These are phyloP conservation scores for Parelbella ahira DNA, from an alignment of 2,888 invertebrate genomes.

Conservation along the genomic window DNA sequence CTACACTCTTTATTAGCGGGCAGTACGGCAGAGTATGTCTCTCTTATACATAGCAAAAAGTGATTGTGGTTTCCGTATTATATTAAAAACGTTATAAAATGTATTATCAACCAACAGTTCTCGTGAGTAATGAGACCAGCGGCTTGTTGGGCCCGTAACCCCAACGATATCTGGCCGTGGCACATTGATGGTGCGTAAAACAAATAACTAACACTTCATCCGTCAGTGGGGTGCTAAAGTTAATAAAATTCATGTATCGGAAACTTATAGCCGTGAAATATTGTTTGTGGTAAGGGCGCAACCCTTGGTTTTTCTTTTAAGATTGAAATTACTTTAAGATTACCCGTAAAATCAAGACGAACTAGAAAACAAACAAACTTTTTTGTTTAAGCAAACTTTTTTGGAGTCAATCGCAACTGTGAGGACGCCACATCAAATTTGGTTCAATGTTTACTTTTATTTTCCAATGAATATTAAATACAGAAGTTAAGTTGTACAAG, in stretches of 20 bases:
- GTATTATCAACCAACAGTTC: not conserved
- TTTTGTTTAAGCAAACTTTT: not conserved
- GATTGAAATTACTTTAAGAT: slow-evolving; percentile 38
- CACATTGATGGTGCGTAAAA: slow-evolving; percentile 75
- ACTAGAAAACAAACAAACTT: not conserved
- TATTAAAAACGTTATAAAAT: not conserved
- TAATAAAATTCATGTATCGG: slow-evolving; percentile 81
- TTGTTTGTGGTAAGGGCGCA: slow-evolving; percentile 63
- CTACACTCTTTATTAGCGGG: too few species aligned
- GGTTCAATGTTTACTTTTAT: too few species aligned
- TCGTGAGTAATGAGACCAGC: not conserved
- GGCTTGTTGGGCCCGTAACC: slow-evolving; percentile 41
- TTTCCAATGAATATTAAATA: too few species aligned
- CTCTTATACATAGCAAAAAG: too few species aligned
- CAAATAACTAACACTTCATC: slow-evolving; percentile 70
- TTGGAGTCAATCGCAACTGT: not conserved
- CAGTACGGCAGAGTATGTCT: too few species aligned
- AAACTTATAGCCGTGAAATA: slow-evolving; percentile 77
- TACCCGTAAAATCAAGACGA: slow-evolving; percentile 32
- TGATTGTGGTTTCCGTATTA: too few species aligned
- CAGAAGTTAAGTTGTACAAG: too few species aligned
- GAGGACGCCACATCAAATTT: not conserved
- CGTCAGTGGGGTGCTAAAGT: slow-evolving; percentile 66
- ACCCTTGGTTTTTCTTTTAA: slow-evolving; percentile 52
- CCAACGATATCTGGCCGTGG: slow-evolving; percentile 49